Percentiles rank a stretch among this genome's conserved stretches.
phyloP scores from a whole-genome alignment of 1,140 invertebrate species.

The Drosophila pseudoananassae region DNA sequence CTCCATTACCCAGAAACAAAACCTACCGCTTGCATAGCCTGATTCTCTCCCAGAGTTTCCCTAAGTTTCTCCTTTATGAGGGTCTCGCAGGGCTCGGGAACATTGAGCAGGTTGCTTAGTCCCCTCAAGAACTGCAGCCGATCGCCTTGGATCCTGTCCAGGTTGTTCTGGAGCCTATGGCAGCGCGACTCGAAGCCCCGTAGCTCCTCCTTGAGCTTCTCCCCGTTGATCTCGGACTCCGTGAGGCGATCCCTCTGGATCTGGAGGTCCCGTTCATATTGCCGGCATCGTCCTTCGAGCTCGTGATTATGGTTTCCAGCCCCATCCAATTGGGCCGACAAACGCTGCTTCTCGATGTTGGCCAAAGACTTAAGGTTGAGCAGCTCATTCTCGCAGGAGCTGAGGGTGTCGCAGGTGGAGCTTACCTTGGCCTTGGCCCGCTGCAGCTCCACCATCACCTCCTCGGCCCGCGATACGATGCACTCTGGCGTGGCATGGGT shows the following conservation, averaged over 20 bases:
- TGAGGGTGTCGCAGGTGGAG: slow-evolving; percentile 79
- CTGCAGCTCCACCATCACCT: slow-evolving; percentile 88
- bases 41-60: slow-evolving; percentile 90
- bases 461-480: slow-evolving; percentile 89
- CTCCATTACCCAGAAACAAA: neutral
- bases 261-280: slow-evolving; percentile 80
- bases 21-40: slow-evolving; percentile 89
- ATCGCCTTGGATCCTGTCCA: slow-evolving; percentile 79
- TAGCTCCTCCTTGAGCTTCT: slow-evolving; percentile 82
- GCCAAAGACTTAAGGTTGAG: slow-evolving; percentile 75
- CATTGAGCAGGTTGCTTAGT: slow-evolving; percentile 70
- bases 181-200: slow-evolving; percentile 83
- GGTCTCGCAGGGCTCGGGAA: slow-evolving; percentile 88
- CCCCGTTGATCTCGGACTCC: slow-evolving; percentile 76
- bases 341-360: slow-evolving; percentile 79
- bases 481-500: slow-evolving; percentile 87
- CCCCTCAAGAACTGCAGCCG: slow-evolving; percentile 73
- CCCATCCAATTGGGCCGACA: slow-evolving; percentile 72
- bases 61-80: slow-evolving; percentile 91
- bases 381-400: slow-evolving; percentile 77
- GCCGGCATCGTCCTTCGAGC: slow-evolving; percentile 73
- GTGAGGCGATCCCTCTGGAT: slow-evolving; percentile 76
- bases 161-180: slow-evolving; percentile 76
- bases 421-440: slow-evolving; percentile 85
- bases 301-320: slow-evolving; percentile 77